Base-by-base conservation (phyloP, 2,888 invertebrate genomes). In the Anthoptus insignis region DNA sequence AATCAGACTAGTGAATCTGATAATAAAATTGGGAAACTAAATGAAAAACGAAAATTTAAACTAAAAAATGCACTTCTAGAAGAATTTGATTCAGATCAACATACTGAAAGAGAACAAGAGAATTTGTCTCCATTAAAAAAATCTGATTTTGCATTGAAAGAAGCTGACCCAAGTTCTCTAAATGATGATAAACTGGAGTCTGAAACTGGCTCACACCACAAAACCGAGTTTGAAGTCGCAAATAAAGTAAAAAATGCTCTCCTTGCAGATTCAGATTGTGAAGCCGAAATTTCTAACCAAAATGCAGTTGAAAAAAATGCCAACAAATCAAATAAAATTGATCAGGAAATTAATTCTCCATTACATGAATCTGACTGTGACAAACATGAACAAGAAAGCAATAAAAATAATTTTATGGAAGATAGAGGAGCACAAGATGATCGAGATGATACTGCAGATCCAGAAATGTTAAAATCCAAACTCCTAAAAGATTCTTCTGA, bases 401-500 rank as follows among this genome's bases (percentile, higher is more conserved):
- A 49, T 19, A 54, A 61, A 37, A 14, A 14, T 37, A 3, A 11
- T 19, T 11, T 9, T 8, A 19, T 19, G 16, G 42, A 42, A 42
- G 19, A 16, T n/a, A 42, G 9, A 24, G 21, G 42, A 21, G 24
- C 39, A 45, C 57, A 45, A 7, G 34, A 57, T 34, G 8, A 59
- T 34, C 8, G 39, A 19, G 13, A 24, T 24, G 49, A 16, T 27
- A 16, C 34, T 27, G 19, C 42, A 27, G 56, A 59, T 16, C 34
- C 56, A 14, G 74, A 75, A 24, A 64, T 65, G 39, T 59, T 74
- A 37, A 82, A 80, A 67, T 72, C 75, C 4, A 60, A 73, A 52
- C 68, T 78, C 45, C 60, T 77, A 3, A 69, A 71, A 54, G 73
- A 79, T 71, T 81, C 81, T 6, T 76, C 80, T 21, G 79, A 79